Evolutionary conservation across 2,113 vertebrate species (phyloP).

Genomic region (Tyto alba): DNA sequence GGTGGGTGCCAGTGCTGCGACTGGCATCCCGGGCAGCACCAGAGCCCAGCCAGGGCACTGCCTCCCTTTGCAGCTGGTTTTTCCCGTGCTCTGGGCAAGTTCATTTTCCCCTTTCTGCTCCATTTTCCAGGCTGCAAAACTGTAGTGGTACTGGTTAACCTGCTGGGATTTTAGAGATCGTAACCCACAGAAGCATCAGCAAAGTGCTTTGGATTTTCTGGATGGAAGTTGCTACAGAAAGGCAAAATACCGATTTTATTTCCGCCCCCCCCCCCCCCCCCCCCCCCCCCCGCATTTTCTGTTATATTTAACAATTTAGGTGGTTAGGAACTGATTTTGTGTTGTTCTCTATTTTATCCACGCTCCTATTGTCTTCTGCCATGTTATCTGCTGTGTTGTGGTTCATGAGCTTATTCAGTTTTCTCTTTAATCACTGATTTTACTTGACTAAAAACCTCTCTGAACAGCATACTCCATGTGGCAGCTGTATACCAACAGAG

Average conservation of each 20-base stretch:
- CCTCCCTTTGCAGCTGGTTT: background rate
- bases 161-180: background rate
- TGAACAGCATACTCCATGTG: background rate
- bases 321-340: background rate
- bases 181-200: background rate
- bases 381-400: background rate
- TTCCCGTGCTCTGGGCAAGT: background rate
- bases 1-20: accelerated
- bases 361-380: background rate
- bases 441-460: background rate
- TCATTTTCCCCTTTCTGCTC: background rate
- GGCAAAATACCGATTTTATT: too few species aligned
- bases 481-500: background rate
- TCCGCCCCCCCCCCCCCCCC: too few species aligned
- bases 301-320: background rate
- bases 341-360: background rate
- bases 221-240: background rate
- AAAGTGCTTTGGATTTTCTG: background rate
- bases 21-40: accelerated
- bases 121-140: background rate
- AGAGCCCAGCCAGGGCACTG: too few species aligned
- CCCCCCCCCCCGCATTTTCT: background rate
- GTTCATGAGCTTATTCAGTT: background rate
- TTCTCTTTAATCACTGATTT: background rate
- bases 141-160: background rate